Percentiles rank a stretch among this genome's conserved stretches.
phyloP scores from a whole-genome alignment of 2,113 vertebrate genomes.

The Oncorhynchus keta region DNA sequence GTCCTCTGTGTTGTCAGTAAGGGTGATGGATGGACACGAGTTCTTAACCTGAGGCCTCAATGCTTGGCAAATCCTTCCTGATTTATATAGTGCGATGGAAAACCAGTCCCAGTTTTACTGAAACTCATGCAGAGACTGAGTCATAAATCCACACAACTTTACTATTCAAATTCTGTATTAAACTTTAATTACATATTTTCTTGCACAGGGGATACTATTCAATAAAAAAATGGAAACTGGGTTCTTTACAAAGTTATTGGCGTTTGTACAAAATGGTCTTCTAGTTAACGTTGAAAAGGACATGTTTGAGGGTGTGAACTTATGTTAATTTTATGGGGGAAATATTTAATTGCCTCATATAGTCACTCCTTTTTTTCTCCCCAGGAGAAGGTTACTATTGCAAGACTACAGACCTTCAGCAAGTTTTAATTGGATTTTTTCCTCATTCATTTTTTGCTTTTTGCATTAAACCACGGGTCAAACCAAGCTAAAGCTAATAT shows the following conservation, averaged over 20 bases:
- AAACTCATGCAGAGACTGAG: neutral
- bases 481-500: neutral
- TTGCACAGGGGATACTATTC: too few species aligned
- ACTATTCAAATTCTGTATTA: neutral
- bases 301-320: neutral
- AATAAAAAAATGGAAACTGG: neutral
- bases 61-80: neutral
- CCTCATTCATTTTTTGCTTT: neutral
- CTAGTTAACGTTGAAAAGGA: neutral
- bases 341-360: neutral
- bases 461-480: neutral
- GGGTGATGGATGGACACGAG: neutral
- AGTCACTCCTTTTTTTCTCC: neutral
- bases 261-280: neutral
- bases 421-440: neutral
- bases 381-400: neutral
- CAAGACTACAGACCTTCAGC: neutral
- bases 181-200: neutral
- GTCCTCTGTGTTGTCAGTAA: neutral
- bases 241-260: neutral
- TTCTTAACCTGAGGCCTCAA: neutral
- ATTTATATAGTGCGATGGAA: conserved; percentile 2
- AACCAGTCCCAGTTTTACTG: neutral
- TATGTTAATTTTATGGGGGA: neutral
- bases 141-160: neutral